Base-by-base conservation (phyloP, 1,140 invertebrate species). In the Contarinia nasturtii region DNA sequence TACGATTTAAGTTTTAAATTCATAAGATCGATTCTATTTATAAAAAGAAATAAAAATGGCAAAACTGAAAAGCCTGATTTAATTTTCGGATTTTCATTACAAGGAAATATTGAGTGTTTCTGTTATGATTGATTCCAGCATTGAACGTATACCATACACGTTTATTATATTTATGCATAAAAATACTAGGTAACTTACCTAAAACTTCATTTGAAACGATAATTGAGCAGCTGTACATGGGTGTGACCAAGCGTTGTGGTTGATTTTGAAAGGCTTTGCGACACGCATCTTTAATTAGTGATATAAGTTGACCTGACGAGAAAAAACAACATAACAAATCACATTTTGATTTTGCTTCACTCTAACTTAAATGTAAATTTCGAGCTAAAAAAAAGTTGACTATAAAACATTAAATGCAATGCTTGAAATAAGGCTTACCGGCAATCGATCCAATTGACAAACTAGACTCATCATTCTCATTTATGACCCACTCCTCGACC, bases 171-270 rank as follows among this genome's bases (percentile, higher is more conserved):
- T n/a, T n/a, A n/a, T n/a, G n/a, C n/a, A n/a, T n/a, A n/a, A n/a
- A n/a, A n/a, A 40, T 5, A 15, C 4, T 15, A 7, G 17, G 3
- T 12, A 15, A 77, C 82, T 82, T 66, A 87, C 90, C 93, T 56
- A 98, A 71, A 52, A 92, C 87, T 66, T 93, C 88, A 2, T 86
- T 80, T 53, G 87, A 90, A 11, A 91, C 90, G 56, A 88, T 76
- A 50, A 98, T 91, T 54, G 77, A 82, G 65, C 92, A 97, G 33
- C 78, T 85, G 61, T 96, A 98, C 90, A 98, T 97, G 1, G 95
- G 92, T 11, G 85, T 86, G 69, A 97, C 88, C 3, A 99, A 62
- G 48, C 95, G 71, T 58, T 92, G 89, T 5, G 86, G 80, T 59
- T 91, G 86, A 33, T 77, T 76, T 62, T 90, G 86, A 56, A 98